Evolutionary conservation across 2,888 invertebrate species (phyloP).

Genomic region (Orthonevra nobilis): DNA sequence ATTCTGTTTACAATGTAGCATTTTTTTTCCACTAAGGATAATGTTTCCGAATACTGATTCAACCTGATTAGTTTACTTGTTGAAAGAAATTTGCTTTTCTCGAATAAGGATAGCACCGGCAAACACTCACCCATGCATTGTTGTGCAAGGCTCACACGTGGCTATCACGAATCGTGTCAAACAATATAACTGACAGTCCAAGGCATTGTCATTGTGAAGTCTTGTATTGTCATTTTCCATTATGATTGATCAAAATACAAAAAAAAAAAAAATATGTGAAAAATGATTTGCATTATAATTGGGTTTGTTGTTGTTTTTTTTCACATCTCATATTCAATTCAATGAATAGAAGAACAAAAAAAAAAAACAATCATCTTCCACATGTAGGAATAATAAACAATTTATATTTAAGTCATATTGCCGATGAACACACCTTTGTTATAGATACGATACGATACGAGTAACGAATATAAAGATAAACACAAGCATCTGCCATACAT

Average conservation of each 20-base stretch:
- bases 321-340: conserved; percentile 2
- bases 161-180: no score
- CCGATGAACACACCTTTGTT: conserved; percentile 65
- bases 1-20: no score
- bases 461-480: conserved; percentile 47
- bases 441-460: conserved; percentile 54
- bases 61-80: no score
- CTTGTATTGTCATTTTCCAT: conserved; percentile 12
- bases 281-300: conserved; percentile 51
- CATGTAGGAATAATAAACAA: conserved; percentile 57
- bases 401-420: conserved; percentile 68
- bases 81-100: neutral
- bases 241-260: conserved; percentile 44
- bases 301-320: conserved; percentile 1
- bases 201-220: conserved; percentile 11
- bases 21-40: no score
- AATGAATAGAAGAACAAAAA: conserved; percentile 17
- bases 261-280: conserved; percentile 36
- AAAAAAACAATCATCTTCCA: conserved; percentile 40
- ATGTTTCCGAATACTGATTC: no score
- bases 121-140: conserved; percentile 31
- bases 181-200: no score
- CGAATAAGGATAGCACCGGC: neutral
- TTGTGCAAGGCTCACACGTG: conserved; percentile 33
- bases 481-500: conserved; percentile 29